Evolutionary conservation across 2,888 invertebrate species (phyloP).

Genomic region (Anagyrus pseudococci): DNA sequence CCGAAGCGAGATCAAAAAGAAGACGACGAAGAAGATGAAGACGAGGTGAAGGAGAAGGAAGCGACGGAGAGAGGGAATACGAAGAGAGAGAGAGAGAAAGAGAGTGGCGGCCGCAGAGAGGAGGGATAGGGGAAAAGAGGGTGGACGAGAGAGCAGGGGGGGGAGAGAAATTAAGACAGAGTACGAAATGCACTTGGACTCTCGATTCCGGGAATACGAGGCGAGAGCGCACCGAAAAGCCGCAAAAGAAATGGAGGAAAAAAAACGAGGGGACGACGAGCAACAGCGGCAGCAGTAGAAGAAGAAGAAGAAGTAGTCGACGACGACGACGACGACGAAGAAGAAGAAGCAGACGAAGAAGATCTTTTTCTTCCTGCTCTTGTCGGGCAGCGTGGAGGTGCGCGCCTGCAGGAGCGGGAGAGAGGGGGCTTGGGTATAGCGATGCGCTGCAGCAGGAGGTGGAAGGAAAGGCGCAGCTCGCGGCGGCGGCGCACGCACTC

Average conservation of each 20-base stretch:
- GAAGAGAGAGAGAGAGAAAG: background rate
- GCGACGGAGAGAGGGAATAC: background rate
- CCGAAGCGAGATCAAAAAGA: slow-evolving; percentile 19
- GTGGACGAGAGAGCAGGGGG: background rate
- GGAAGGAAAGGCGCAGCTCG: background rate
- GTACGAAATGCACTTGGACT: slow-evolving; percentile 20
- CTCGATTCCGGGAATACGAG: slow-evolving; percentile 41
- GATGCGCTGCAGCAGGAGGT: background rate
- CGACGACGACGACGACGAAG: background rate
- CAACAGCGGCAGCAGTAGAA: too few species aligned
- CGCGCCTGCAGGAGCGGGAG: background rate
- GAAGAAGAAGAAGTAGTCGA: too few species aligned
- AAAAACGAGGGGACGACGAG: background rate
- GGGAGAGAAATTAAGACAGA: slow-evolving; percentile 14
- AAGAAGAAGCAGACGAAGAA: too few species aligned
- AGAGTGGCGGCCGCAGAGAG: background rate
- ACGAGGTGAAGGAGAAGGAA: background rate
- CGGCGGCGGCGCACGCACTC: slow-evolving; percentile 2
- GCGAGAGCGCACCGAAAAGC: slow-evolving; percentile 17
- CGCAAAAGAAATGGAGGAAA: background rate
- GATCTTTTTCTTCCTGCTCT: slow-evolving; percentile 1
- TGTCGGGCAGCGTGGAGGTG: background rate
- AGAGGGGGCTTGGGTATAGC: background rate
- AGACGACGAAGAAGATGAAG: slow-evolving; percentile 7
- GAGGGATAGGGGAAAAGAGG: background rate